Evolutionary conservation across 2,888 invertebrate genomes (phyloP).

Genomic region (Habrosyne pyritoides): DNA sequence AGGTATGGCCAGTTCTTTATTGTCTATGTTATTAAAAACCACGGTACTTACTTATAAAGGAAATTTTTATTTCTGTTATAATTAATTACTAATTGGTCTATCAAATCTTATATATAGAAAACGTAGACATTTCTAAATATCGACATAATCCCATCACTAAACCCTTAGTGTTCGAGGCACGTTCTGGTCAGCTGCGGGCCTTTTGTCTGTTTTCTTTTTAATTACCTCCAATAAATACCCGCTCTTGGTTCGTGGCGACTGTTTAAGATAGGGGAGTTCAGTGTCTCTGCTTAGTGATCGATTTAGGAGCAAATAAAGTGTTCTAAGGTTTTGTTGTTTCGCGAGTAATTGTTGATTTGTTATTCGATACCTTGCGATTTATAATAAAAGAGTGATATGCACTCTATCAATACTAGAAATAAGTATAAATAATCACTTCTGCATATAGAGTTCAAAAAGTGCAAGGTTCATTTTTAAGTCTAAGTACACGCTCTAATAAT

Average conservation of each 20-base stretch:
- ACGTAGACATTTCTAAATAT: constrained; percentile 2
- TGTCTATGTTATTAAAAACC: no score
- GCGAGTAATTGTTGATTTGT: neutral
- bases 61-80: neutral
- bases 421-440: no score
- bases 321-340: neutral
- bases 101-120: neutral
- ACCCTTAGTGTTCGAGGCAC: constrained; percentile 64
- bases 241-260: constrained; percentile 40
- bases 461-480: no score
- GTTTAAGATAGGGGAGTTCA: constrained; percentile 47
- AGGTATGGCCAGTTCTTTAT: no score
- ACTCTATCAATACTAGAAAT: no score
- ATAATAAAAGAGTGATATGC: no score
- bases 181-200: constrained; percentile 73
- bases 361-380: no score
- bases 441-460: no score
- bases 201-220: constrained; percentile 80
- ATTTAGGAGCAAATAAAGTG: constrained; percentile 18
- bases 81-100: no score
- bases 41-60: no score
- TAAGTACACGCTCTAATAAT: no score
- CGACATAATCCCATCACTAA: constrained; percentile 39
- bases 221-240: constrained; percentile 77
- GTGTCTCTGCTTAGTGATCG: constrained; percentile 27